A percentile compares a stretch with the other conserved stretches of the same genome.
Conservation (phyloP, 1,140 invertebrate species). For the Drosophila nannoptera region DNA sequence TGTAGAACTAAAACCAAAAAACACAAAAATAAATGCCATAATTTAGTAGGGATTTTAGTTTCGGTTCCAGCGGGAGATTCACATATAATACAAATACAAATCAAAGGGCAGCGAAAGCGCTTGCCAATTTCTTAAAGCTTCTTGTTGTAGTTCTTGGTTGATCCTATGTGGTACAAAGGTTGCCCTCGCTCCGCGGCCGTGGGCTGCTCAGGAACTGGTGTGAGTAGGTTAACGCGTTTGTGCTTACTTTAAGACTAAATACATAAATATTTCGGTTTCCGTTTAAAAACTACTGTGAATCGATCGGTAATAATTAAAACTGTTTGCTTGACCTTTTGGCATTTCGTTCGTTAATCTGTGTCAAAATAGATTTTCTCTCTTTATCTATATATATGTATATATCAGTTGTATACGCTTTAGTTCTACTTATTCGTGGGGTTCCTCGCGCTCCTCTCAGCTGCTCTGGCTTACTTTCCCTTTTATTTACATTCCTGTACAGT, state of each 20-base stretch:
- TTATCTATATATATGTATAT: conserved; percentile 23
- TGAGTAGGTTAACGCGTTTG: conserved; percentile 40
- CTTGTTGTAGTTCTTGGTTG: conserved; percentile 36
- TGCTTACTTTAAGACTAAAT: conserved; percentile 39
- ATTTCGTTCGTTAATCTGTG: conserved; percentile 10
- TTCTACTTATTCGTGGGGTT: conserved; percentile 28
- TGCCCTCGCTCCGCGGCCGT: conserved; percentile 31
- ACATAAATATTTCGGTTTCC: conserved; percentile 4
- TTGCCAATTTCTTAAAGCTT: conserved; percentile 61
- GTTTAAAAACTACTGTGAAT: conserved; percentile 57
- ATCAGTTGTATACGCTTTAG: conserved; percentile 13
- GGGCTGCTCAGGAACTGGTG: conserved; percentile 63
- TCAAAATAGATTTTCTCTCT: conserved; percentile 37
- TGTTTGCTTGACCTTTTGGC: conserved; percentile 16
- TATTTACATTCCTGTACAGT: conserved; percentile 28
- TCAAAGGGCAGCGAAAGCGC: conserved; percentile 33
- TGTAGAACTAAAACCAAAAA: conserved; percentile 28
- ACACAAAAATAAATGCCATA: conserved; percentile 57
- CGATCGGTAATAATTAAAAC: conserved; percentile 47
- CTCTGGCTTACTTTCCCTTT: conserved; percentile 1
- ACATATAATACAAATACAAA: conserved; percentile 58
- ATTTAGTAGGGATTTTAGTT: conserved; percentile 26
- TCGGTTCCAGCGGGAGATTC: conserved; percentile 46
- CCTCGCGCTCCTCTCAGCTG: conserved; percentile 11
- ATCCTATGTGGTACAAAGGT: conserved; percentile 44